Evolutionary conservation across 2,113 vertebrate genomes (phyloP).

Genomic region (Eonycteris spelaea): DNA sequence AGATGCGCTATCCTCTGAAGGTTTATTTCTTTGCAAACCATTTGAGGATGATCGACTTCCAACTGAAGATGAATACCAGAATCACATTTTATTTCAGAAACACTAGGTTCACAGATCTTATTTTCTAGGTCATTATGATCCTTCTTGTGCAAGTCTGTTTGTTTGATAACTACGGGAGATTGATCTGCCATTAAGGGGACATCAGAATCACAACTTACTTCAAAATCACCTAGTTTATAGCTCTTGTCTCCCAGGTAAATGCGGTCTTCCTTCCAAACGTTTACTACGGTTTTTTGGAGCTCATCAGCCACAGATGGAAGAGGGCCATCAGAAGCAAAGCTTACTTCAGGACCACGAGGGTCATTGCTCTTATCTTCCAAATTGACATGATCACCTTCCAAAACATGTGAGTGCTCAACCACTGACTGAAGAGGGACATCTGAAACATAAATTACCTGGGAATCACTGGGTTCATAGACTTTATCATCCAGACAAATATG

Average conservation of each 20-base stretch:
- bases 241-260: slow-evolving; percentile 86
- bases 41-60: slow-evolving; percentile 71
- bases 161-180: slow-evolving; percentile 72
- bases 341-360: slow-evolving; percentile 76
- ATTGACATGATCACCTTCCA: not conserved
- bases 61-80: slow-evolving; percentile 86
- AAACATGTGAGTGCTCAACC: not conserved
- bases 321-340: slow-evolving; percentile 10
- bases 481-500: slow-evolving; percentile 85
- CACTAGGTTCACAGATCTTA: slow-evolving; percentile 81
- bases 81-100: slow-evolving; percentile 86
- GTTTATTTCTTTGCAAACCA: slow-evolving; percentile 77
- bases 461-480: slow-evolving; percentile 78
- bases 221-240: slow-evolving; percentile 85
- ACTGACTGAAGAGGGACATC: slow-evolving; percentile 78
- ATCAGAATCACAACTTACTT: slow-evolving; percentile 69
- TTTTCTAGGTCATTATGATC: slow-evolving; percentile 83
- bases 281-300: slow-evolving; percentile 75
- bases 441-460: slow-evolving; percentile 88
- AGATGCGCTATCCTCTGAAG: slow-evolving; percentile 86
- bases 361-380: slow-evolving; percentile 7
- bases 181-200: slow-evolving; percentile 75
- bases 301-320: slow-evolving; percentile 75
- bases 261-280: slow-evolving; percentile 84
- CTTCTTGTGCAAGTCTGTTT: slow-evolving; percentile 83